Evolutionary conservation across 2,797 vertebrate species (phyloP), one percentile per base, ranked within the genome.

Genomic region (Macrochelys suwanniensis): DNA sequence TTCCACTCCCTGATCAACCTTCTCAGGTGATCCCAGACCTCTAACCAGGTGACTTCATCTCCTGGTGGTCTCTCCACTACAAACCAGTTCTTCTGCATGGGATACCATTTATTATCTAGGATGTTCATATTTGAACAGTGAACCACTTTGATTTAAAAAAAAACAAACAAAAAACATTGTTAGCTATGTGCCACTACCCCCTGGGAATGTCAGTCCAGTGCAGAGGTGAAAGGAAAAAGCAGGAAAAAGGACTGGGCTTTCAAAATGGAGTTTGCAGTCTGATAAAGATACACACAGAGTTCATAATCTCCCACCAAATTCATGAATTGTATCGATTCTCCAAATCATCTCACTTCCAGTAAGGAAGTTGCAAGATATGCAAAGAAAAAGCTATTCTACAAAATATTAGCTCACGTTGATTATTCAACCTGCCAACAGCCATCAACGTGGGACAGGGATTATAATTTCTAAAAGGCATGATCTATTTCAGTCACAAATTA

Each of bases 401-500:
- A 92, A 56, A 21, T 26, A 45, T 42, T 71, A 81, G 61, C 79
- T 90, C 68, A 23, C 42, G 42, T 77, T 78, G 54, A 89, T 87
- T 3, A 0, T 53, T 91, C 51, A 95, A 51, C 42, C 84, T 86
- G 56, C 85, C 54, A 80, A 80, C 33, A 92, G 80, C 54, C 88
- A 92, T 74, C 59, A 93, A 56, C 6, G 6, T 2, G 25, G 80
- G 76, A 47, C 54, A 96, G 89, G 47, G 53, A 78, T 33, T 86
- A 80, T 74, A 89, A 53, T 74, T 78, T 80, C 74, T 81, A 74
- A 85, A 95, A 78, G 12, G 42, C 19, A 65, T 9, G 65, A 85
- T 37, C 82, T 61, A 78, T 47, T 89, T 94, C 56, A 97, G 45
- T 51, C 1, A 4, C 80, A 93, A 87, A 87, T 86, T 50, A 92